Evolutionary conservation across 2,113 vertebrate genomes (phyloP).

Genomic region (Chloropsis cyanopogon): DNA sequence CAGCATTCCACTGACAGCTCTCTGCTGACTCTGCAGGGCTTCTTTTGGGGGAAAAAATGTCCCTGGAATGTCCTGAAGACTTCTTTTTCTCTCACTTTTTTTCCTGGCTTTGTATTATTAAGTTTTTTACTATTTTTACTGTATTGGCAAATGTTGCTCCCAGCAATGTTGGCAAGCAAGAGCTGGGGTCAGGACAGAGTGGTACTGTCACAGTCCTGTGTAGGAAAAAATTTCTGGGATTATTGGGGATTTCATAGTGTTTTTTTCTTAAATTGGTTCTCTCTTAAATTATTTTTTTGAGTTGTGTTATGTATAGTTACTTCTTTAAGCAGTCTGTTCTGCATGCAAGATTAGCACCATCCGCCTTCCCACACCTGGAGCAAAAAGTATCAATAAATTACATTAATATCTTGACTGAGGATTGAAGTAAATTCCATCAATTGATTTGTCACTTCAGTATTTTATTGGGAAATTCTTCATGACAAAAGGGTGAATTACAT

Average conservation of each 20-base stretch:
- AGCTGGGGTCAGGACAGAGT: neutral
- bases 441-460: neutral
- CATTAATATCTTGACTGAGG: neutral
- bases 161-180: neutral
- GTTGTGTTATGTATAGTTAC: neutral
- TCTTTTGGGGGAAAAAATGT: neutral
- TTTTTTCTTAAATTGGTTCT: neutral
- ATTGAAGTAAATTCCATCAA: neutral
- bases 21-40: neutral
- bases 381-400: neutral
- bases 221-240: neutral
- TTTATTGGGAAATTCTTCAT: neutral
- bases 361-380: neutral
- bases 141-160: neutral
- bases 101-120: neutral
- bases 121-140: neutral
- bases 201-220: neutral
- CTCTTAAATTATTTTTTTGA: neutral
- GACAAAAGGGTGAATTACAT: neutral
- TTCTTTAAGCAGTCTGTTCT: neutral
- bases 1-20: neutral
- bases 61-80: neutral
- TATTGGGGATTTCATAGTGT: rapidly evolving
- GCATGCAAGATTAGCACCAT: rapidly evolving
- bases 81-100: neutral